Base-by-base conservation (phyloP, 2,888 invertebrate species). In the Campoletis raptor region DNA sequence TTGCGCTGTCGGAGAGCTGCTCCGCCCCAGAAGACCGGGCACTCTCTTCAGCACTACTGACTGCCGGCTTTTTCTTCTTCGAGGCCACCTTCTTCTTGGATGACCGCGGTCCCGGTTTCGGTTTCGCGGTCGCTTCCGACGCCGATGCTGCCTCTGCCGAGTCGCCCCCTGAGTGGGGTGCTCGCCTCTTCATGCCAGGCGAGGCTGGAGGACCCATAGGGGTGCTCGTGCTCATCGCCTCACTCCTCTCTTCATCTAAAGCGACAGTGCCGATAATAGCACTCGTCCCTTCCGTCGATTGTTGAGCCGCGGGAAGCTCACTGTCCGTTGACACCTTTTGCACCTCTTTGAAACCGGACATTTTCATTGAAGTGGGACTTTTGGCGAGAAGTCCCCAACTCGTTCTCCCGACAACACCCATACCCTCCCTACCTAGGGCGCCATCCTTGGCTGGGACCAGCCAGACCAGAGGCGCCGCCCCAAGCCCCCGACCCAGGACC, bases 251-350 rank as follows among this genome's bases (percentile, higher is more conserved):
- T 1, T 12, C 45, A 15, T 45, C 12, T 10, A 15, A 4, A 15
- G 45, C 2, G 45, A 2, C 45, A 3, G 2, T 15, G 12, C 45
- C 45, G 15, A 2, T 15, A 12, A 10, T 15, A 57, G 10, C 57
- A n/a, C 57, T 24, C 0, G 3, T 21, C 6, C 8, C 24, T n/a
- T n/a, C 21, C 21, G 10, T n/a, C 57, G n/a, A 57, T 21, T n/a
- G 40, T 40, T 67, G 67, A n/a, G 67, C 42, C 37, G 67, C n/a
- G 67, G 67, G 67, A n/a, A 67, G n/a, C 67, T 6, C 67, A 40
- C 7, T 40, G 67, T 67, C 67, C 67, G 1, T 12, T 15, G 40
- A 8, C 67, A 67, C 67, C 37, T 67, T 67, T 67, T 0, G 0
- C 0, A 8, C 18, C 40, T 67, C 40, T 5, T 40, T 67, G 6